These are phyloP conservation scores for Lutraria lutraria DNA, from an alignment of 2,888 invertebrate species.

Conservation along the genomic window DNA sequence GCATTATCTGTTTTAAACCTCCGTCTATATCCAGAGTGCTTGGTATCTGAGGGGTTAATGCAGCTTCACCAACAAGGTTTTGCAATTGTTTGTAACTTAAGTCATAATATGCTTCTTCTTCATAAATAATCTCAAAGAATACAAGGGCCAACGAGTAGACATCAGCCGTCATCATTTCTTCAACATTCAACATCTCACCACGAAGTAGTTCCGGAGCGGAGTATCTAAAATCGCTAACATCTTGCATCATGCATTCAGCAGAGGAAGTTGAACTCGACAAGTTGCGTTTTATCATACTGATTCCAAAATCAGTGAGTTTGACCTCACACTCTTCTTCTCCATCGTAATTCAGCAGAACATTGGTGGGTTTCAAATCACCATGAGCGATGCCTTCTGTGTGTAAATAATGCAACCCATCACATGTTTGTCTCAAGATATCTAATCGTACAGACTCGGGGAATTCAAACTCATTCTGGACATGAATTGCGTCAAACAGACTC, in stretches of 20 bases:
- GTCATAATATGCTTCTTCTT: conserved; percentile 63
- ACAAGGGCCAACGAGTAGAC: conserved; percentile 64
- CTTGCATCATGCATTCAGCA: conserved; percentile 32
- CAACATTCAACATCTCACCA: conserved; percentile 50
- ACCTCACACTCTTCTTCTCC: conserved; percentile 39
- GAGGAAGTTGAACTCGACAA: conserved; percentile 47
- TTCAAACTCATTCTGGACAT: conserved; percentile 50
- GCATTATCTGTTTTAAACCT: neutral
- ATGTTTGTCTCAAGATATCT: conserved; percentile 58
- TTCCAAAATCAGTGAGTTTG: conserved; percentile 73
- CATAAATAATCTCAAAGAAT: conserved; percentile 60
- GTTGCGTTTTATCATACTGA: conserved; percentile 70
- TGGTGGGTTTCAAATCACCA: conserved; percentile 70
- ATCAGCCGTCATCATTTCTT: conserved; percentile 63
- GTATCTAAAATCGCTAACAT: conserved; percentile 68
- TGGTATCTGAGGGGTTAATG: neutral
- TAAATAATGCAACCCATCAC: conserved; percentile 62
- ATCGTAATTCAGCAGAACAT: conserved; percentile 64
- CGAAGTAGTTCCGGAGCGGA: conserved; percentile 70
- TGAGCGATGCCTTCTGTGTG: conserved; percentile 68
- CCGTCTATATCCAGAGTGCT: neutral
- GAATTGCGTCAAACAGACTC: conserved; percentile 65
- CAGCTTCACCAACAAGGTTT: neutral
- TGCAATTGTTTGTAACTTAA: neutral
- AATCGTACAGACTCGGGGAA: conserved; percentile 59